phyloP scores from a whole-genome alignment of 30 jellyfish, hydroid and myxozoan species.

The Mastigias papua region DNA sequence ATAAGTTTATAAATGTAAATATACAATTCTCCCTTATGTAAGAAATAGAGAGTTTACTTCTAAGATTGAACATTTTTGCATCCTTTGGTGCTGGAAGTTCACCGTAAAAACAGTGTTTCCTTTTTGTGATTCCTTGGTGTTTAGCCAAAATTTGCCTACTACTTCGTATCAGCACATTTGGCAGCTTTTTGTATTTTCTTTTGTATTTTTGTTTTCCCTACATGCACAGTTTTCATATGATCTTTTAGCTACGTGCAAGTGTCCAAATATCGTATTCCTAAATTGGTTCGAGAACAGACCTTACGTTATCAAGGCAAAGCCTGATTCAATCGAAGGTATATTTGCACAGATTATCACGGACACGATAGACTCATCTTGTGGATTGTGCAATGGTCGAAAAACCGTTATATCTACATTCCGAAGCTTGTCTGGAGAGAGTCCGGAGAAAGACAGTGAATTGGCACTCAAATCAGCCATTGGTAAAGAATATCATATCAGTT shows the following conservation, averaged over 20 bases:
- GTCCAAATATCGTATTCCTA: slow-evolving; percentile 22
- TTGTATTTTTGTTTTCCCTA: too few relatives aligned
- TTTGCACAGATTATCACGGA: slow-evolving; percentile 4
- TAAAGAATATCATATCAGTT: slow-evolving; percentile 28
- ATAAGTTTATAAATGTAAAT: too few relatives aligned
- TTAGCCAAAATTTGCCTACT: too few relatives aligned
- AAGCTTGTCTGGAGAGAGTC: slow-evolving; percentile 33
- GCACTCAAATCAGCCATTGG: slow-evolving; percentile 26
- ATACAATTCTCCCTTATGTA: too few relatives aligned
- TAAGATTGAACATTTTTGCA: too few relatives aligned
- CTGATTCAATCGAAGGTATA: neutral
- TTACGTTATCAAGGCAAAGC: neutral
- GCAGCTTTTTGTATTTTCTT: neutral
- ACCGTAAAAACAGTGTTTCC: too few relatives aligned
- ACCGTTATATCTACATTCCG: neutral
- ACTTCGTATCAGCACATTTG: too few relatives aligned
- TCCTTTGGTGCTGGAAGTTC: too few relatives aligned
- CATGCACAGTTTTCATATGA: too few relatives aligned
- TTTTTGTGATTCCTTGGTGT: too few relatives aligned
- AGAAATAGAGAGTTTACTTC: too few relatives aligned
- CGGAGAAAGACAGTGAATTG: slow-evolving; percentile 14
- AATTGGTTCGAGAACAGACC: slow-evolving; percentile 39
- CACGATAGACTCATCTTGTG: slow-evolving; percentile 21
- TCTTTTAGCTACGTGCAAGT: slow-evolving; percentile 33
- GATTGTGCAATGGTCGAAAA: slow-evolving; percentile 23